Percentiles rank a stretch among this genome's conserved stretches.
Evolutionary conservation across 1,140 invertebrate species (phyloP).

Genomic region (Panonychus citri): DNA sequence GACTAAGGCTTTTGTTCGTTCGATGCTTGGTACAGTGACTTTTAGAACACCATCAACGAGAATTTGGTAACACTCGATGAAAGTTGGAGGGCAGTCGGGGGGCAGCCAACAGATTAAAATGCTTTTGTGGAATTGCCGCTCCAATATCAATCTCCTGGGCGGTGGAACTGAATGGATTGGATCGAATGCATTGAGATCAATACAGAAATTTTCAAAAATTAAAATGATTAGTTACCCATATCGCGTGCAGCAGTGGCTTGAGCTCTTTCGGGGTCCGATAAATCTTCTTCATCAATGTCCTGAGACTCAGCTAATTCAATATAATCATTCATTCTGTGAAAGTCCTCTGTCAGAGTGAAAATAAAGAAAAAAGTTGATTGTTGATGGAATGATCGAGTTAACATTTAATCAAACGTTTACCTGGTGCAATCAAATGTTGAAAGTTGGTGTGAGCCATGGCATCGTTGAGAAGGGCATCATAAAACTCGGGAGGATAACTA

Average conservation of each 20-base stretch:
- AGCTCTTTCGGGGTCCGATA: slow-evolving; percentile 16
- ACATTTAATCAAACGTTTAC: neutral
- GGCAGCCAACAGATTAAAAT: slow-evolving; percentile 93
- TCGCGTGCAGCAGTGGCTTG: slow-evolving; percentile 16
- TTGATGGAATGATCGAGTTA: too few species aligned
- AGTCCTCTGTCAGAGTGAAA: slow-evolving; percentile 16
- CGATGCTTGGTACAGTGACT: slow-evolving; percentile 76
- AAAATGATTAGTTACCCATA: neutral
- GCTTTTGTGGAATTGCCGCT: slow-evolving; percentile 90
- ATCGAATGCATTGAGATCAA: neutral
- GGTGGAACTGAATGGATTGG: slow-evolving; percentile 31
- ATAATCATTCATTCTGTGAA: slow-evolving; percentile 23
- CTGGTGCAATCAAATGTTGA: slow-evolving; percentile 13
- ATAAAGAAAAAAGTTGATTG: too few species aligned
- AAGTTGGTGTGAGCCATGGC: slow-evolving; percentile 11
- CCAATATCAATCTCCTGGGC: slow-evolving; percentile 79
- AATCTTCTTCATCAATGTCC: slow-evolving; percentile 25
- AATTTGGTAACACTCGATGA: slow-evolving; percentile 79
- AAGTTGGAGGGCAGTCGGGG: slow-evolving; percentile 35
- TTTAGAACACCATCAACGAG: slow-evolving; percentile 91
- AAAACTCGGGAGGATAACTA: slow-evolving; percentile 12
- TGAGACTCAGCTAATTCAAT: slow-evolving; percentile 29
- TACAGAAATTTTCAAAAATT: too few species aligned
- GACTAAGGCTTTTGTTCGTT: slow-evolving; percentile 80
- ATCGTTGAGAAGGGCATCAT: slow-evolving; percentile 11